Conservation (phyloP, 2,113 vertebrate species). For the Ceyx melanurus region DNA sequence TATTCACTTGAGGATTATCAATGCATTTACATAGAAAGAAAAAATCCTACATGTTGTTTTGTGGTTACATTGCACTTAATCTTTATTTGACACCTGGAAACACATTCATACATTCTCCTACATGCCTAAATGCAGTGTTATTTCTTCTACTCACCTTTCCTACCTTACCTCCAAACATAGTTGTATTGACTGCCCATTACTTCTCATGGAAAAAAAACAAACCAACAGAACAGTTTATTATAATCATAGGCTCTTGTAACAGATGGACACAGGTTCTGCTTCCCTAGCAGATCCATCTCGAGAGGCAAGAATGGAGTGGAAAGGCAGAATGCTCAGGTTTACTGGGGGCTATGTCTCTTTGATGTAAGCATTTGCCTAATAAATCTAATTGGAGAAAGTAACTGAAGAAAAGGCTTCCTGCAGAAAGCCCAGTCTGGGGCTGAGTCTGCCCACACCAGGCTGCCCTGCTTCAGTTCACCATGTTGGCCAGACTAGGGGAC, state of each 20-base stretch:
- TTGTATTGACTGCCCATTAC: fast-evolving
- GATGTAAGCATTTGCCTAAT: not conserved
- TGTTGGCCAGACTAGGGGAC: not conserved
- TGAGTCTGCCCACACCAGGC: not conserved
- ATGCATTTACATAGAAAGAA: not conserved
- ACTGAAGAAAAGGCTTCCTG: not conserved
- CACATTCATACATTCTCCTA: not conserved
- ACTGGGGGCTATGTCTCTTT: not conserved
- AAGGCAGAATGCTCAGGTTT: not conserved
- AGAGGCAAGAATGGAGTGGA: not conserved
- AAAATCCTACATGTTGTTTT: not conserved
- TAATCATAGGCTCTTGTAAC: not conserved
- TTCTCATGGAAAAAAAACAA: not conserved
- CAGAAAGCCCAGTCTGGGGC: not conserved
- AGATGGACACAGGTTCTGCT: not conserved
- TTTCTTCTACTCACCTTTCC: not conserved
- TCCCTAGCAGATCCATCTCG: not conserved
- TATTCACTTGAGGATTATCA: not conserved
- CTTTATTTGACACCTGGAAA: not conserved
- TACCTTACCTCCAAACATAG: not conserved
- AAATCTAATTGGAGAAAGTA: not conserved
- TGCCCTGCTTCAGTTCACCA: not conserved
- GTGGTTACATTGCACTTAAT: not conserved
- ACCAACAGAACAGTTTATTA: not conserved
- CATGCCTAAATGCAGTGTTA: not conserved